These are phyloP conservation scores for Epinotia ramella DNA, from an alignment of 2,888 invertebrate species.

Conservation along the genomic window DNA sequence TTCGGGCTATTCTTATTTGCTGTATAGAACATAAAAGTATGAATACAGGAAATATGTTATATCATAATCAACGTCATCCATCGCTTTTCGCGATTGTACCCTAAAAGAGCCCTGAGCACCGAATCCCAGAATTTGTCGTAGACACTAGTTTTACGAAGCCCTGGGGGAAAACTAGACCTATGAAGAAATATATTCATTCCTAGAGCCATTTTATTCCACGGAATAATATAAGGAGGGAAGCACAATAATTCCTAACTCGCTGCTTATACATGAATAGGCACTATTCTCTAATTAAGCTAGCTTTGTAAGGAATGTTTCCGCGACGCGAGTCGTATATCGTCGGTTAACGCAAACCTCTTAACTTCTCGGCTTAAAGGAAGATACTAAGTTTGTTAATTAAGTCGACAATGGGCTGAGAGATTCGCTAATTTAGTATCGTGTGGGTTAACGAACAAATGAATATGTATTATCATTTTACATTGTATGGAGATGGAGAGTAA, in stretches of 20 bases:
- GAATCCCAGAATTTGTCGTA: no score
- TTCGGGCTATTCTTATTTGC: neutral
- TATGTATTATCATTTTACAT: neutral
- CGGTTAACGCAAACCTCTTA: constrained; percentile 5
- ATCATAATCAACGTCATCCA: neutral
- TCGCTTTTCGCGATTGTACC: no score
- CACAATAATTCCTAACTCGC: neutral
- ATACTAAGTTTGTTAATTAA: constrained; percentile 10
- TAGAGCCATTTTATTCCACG: neutral
- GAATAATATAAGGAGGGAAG: neutral
- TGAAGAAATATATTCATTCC: no score
- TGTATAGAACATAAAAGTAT: neutral
- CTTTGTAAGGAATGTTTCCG: neutral
- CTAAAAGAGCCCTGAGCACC: no score
- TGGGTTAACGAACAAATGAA: constrained; percentile 1
- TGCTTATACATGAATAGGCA: neutral
- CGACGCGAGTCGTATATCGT: constrained; percentile 3
- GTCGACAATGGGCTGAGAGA: constrained; percentile 3
- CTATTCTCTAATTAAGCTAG: constrained; percentile 6
- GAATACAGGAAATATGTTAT: neutral
- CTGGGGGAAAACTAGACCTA: no score
- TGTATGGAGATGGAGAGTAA: no score
- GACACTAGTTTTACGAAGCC: no score
- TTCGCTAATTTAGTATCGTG: neutral
- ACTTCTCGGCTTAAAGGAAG: constrained; percentile 1